Conservation (phyloP, 30 jellyfish, hydroid and myxozoan species). For the Hydra vulgaris region DNA sequence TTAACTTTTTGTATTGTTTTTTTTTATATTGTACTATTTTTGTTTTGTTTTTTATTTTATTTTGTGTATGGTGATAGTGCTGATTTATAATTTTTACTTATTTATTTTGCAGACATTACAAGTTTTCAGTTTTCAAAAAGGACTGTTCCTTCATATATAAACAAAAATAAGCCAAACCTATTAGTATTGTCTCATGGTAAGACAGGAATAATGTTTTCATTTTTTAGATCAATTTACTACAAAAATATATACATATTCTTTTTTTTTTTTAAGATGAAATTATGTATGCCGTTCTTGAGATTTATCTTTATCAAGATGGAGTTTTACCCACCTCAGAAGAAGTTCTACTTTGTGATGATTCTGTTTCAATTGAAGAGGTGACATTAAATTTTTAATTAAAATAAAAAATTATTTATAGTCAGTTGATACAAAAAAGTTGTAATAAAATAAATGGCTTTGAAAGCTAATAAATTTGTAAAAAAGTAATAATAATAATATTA, state of each 20-base stretch:
- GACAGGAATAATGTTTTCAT: too few species aligned
- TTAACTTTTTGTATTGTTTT: too few species aligned
- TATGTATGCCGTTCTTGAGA: constrained; percentile 7
- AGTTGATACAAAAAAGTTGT: too few species aligned
- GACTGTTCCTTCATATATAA: neutral
- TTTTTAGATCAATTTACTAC: neutral
- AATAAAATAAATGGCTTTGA: too few species aligned
- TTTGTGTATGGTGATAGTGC: too few species aligned
- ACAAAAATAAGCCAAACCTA: neutral
- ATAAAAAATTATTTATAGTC: neutral
- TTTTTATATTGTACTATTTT: too few species aligned
- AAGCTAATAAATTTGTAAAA: too few species aligned
- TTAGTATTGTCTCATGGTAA: neutral
- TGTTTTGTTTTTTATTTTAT: too few species aligned
- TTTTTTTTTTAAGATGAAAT: constrained; percentile 13
- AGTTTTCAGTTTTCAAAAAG: neutral
- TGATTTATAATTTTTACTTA: too few species aligned
- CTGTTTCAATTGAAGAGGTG: neutral
- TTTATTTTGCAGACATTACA: neutral
- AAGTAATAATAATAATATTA: too few species aligned
- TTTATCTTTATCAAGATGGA: constrained; percentile 1
- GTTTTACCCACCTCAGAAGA: constrained; percentile 20
- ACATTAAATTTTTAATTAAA: neutral
- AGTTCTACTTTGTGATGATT: constrained; percentile 10
- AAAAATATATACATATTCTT: too few species aligned